These are phyloP conservation scores for Carcina quercana DNA, from an alignment of 2,888 invertebrate species.

Conservation along the genomic window DNA sequence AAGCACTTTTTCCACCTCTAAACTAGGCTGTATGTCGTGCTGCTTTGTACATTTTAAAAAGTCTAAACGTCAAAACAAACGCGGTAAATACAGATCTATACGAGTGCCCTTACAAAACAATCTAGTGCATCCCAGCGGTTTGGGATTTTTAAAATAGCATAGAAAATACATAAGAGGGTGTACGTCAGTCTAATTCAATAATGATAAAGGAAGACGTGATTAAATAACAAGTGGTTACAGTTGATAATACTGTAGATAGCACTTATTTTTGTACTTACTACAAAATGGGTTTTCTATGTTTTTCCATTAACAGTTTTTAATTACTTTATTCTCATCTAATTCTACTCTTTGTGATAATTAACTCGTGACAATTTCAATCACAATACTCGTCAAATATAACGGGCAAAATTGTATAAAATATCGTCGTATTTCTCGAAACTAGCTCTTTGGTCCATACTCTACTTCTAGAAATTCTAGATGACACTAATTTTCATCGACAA, in stretches of 20 bases:
- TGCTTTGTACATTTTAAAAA: constrained; percentile 4
- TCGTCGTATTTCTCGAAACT: constrained; percentile 47
- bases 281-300: constrained; percentile 42
- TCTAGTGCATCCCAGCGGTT: constrained; percentile 68
- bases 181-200: constrained; percentile 64
- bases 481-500: constrained; percentile 30
- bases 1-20: constrained; percentile 48
- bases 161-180: constrained; percentile 35
- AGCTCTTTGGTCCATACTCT: constrained; percentile 60
- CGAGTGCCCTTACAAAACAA: constrained; percentile 51
- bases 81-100: constrained; percentile 40
- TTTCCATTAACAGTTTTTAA: no score
- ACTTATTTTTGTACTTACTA: constrained; percentile 66
- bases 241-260: constrained; percentile 43
- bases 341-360: constrained; percentile 35
- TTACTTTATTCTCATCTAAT: constrained; percentile 41
- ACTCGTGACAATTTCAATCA: constrained; percentile 29
- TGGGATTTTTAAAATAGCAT: constrained; percentile 44
- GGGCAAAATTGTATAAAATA: constrained; percentile 64
- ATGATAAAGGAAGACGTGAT: constrained; percentile 56
- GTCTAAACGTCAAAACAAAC: constrained; percentile 12
- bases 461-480: constrained; percentile 38
- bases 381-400: constrained; percentile 43
- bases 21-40: neutral
- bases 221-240: constrained; percentile 24